A percentile compares a stretch with the other conserved stretches of the same genome.
Conservation (phyloP, 2,888 invertebrate species). For the Zaprionus bogoriensis region DNA sequence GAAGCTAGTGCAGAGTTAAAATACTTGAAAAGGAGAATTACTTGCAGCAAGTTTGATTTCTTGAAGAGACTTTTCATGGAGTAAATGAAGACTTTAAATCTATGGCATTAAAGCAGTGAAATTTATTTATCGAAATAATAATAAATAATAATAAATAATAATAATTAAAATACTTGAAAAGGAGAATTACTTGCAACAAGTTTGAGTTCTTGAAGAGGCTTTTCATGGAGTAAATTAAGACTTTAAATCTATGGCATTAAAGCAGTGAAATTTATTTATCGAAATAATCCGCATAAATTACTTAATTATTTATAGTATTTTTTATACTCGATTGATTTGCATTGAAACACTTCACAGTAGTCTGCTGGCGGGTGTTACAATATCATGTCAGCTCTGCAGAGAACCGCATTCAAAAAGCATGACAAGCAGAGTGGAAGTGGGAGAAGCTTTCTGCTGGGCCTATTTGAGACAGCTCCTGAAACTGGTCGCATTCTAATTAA, state of each 20-base stretch:
- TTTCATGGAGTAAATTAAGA: no score
- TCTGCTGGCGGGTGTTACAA: background rate
- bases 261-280: no score
- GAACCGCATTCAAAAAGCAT: constrained; percentile 23
- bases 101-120: no score
- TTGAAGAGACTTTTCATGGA: no score
- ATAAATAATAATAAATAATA: background rate
- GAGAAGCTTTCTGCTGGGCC: constrained; percentile 13
- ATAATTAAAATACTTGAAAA: no score
- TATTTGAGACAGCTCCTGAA: constrained; percentile 30
- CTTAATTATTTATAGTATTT: background rate
- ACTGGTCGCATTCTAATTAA: constrained; percentile 67
- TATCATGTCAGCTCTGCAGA: background rate
- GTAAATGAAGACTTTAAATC: no score
- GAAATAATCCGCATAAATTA: background rate
- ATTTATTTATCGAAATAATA: background rate
- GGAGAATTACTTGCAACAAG: no score
- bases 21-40: no score
- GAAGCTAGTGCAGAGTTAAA: no score
- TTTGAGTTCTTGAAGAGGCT: no score
- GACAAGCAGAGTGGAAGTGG: background rate
- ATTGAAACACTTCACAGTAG: background rate
- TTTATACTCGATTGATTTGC: background rate
- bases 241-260: no score
- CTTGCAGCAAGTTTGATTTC: no score